phyloP scores from a whole-genome alignment of 2,888 invertebrate species.

The Chymomyza procnemis region DNA sequence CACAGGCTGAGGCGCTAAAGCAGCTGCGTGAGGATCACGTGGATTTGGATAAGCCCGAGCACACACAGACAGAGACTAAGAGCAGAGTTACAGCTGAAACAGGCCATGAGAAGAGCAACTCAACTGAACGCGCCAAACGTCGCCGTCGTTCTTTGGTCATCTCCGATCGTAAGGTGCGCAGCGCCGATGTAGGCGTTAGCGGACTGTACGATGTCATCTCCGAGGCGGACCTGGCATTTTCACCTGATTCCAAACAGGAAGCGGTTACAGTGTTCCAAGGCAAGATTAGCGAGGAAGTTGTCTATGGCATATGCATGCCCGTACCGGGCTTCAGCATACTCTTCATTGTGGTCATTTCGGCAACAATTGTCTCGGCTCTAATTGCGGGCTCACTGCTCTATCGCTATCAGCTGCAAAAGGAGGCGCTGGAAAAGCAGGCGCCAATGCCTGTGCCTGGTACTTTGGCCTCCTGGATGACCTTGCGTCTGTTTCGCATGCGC shows the following conservation, averaged over 20 bases:
- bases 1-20: conserved; percentile 66
- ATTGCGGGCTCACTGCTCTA: conserved; percentile 91
- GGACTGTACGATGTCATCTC: conserved; percentile 94
- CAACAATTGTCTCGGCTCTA: conserved; percentile 91
- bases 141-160: conserved; percentile 84
- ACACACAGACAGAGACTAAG: conserved; percentile 18
- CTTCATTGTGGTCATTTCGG: conserved; percentile 91
- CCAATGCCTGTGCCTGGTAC: conserved; percentile 82
- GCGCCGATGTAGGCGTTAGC: conserved; percentile 92
- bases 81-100: conserved; percentile 8
- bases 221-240: conserved; percentile 93
- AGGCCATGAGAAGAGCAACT: conserved; percentile 20
- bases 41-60: conserved; percentile 53
- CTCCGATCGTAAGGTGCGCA: conserved; percentile 86
- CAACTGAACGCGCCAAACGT: conserved; percentile 64
- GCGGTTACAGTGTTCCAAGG: conserved; percentile 93
- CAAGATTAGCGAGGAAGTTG: conserved; percentile 91
- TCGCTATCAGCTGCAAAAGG: conserved; percentile 87
- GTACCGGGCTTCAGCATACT: conserved; percentile 92
- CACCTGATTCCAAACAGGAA: conserved; percentile 88
- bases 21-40: conserved; percentile 63
- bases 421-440: conserved; percentile 80
- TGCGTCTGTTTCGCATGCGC: conserved; percentile 82
- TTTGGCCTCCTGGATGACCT: conserved; percentile 87
- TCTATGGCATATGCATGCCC: conserved; percentile 94